Evolutionary conservation across 2,113 vertebrate genomes (phyloP).

Genomic region (Lynx canadensis): DNA sequence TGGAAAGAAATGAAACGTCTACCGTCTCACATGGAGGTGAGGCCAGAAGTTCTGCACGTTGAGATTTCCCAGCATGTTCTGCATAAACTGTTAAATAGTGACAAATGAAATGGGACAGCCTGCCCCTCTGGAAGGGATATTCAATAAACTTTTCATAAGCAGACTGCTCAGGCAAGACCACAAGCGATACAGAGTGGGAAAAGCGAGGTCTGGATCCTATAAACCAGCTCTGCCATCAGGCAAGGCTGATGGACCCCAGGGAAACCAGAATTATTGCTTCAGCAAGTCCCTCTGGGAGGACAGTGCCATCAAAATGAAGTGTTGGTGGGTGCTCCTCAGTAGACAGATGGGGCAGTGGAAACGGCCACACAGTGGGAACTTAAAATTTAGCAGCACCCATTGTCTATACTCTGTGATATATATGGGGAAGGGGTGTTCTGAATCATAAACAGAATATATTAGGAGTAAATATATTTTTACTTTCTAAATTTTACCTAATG

Average conservation of each 20-base stretch:
- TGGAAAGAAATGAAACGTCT: constrained; percentile 23
- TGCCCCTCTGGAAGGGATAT: background rate
- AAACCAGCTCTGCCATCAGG: background rate
- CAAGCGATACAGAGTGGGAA: constrained; percentile 3
- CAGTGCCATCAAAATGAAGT: background rate
- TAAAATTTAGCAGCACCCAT: background rate
- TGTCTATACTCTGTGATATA: background rate
- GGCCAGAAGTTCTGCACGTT: background rate
- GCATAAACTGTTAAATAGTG: background rate
- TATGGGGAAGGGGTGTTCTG: background rate
- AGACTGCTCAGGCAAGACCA: constrained; percentile 62
- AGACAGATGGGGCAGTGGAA: background rate
- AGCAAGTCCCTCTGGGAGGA: background rate
- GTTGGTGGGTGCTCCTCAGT: background rate
- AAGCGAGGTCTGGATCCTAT: background rate
- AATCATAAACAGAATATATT: background rate
- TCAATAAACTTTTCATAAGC: constrained; percentile 33
- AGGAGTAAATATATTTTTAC: background rate
- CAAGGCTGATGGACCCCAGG: background rate
- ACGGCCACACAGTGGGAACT: background rate
- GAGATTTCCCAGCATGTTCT: background rate
- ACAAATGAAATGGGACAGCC: constrained; percentile 51
- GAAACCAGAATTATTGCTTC: background rate
- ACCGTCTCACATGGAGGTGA: background rate
- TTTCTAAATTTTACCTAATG: background rate